These are phyloP conservation scores for Rhyacichthys aspro DNA, from an alignment of 2,797 vertebrate species.

Conservation along the genomic window DNA sequence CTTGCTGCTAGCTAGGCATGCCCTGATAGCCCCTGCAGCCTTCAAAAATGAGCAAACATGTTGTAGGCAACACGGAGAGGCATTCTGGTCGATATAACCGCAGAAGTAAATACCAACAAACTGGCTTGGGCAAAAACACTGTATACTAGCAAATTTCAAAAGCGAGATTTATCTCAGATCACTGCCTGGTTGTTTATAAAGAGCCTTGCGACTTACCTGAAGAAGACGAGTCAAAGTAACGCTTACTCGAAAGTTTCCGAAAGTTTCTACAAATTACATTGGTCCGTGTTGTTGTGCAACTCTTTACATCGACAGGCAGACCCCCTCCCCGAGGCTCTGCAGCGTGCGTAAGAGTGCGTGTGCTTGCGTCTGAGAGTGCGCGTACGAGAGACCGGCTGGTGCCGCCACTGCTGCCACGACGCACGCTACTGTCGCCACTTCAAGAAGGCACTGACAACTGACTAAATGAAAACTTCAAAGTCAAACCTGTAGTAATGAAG, in stretches of 20 bases:
- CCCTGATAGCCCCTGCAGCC: background rate
- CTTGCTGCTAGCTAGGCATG: constrained; percentile 13
- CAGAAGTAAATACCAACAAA: constrained; percentile 11
- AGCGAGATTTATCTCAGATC: too few relatives aligned
- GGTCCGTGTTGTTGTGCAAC: constrained; percentile 44
- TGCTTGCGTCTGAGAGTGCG: background rate
- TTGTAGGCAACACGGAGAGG: background rate
- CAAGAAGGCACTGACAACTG: constrained; percentile 1
- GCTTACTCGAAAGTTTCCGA: background rate
- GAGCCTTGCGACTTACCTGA: constrained; percentile 41
- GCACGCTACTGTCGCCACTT: background rate
- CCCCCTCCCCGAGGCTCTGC: constrained; percentile 5
- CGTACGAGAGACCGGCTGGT: too few relatives aligned
- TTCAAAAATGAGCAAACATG: constrained; percentile 7
- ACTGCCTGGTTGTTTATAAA: background rate
- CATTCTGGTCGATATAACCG: background rate
- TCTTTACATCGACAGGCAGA: constrained; percentile 21
- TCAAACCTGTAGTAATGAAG: background rate
- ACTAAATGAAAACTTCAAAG: constrained; percentile 9
- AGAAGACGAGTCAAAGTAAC: constrained; percentile 20
- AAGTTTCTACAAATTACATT: constrained; percentile 17
- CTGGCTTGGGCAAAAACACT: background rate
- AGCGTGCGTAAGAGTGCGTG: background rate
- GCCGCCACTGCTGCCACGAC: background rate
- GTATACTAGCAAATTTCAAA: too few relatives aligned